A percentile compares a stretch with the other conserved stretches of the same genome.
Conservation (phyloP, 2,888 invertebrate species). For the Temnothorax rugatulus region DNA sequence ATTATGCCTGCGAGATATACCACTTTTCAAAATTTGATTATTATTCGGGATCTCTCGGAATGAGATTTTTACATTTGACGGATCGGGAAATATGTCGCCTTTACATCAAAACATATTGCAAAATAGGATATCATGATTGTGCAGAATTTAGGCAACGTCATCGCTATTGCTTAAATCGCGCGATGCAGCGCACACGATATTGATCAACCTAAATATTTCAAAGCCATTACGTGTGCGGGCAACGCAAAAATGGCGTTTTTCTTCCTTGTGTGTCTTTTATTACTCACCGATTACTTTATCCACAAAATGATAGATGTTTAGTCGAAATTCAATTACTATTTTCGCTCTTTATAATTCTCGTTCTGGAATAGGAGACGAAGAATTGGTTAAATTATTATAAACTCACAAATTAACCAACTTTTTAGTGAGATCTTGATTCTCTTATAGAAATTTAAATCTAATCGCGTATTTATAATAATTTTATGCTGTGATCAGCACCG, state of each 20-base stretch:
- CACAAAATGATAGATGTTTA: not conserved
- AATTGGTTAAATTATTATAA: not conserved
- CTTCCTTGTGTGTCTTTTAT: not conserved
- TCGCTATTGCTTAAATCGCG: conserved; percentile 1
- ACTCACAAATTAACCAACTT: not conserved
- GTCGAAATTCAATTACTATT: not conserved
- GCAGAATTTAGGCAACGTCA: conserved; percentile 32
- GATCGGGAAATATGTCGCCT: not conserved
- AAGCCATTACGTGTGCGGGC: not conserved
- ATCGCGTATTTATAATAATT: conserved; percentile 1
- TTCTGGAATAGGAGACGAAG: not conserved
- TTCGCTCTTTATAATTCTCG: not conserved
- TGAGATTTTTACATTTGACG: not conserved
- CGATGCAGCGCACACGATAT: not conserved
- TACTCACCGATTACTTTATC: not conserved
- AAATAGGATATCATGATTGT: conserved; percentile 8
- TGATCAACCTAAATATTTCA: conserved; percentile 13
- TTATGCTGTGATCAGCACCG: not conserved
- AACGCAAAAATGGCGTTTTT: not conserved
- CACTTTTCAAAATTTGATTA: not conserved
- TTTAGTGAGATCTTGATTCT: not conserved
- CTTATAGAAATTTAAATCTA: not conserved
- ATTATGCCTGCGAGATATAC: not conserved
- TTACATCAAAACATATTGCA: not conserved
- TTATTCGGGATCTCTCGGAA: not conserved